These are phyloP conservation scores for Ctenodactylus gundi DNA, from an alignment of 2,113 vertebrate genomes.

Conservation along the genomic window DNA sequence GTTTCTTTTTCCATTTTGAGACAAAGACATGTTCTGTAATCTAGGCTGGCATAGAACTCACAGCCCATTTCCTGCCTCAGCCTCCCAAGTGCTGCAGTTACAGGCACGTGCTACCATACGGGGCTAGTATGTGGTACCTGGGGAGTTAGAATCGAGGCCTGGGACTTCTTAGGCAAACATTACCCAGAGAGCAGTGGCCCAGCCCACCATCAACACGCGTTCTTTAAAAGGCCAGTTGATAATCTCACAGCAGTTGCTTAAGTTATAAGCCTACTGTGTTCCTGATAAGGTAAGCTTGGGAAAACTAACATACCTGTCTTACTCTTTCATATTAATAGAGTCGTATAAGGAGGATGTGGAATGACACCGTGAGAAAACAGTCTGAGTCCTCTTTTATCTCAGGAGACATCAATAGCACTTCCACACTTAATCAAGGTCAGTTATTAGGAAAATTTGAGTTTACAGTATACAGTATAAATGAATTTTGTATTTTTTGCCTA, in stretches of 20 bases:
- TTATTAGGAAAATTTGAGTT: slow-evolving; percentile 86
- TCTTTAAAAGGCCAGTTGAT: neutral
- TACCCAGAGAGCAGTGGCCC: too few relatives aligned
- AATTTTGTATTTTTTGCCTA: slow-evolving; percentile 75
- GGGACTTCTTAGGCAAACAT: too few relatives aligned
- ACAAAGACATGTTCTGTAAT: too few relatives aligned
- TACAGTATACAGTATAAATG: slow-evolving; percentile 78
- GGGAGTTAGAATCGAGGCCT: too few relatives aligned
- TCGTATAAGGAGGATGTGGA: slow-evolving; percentile 99
- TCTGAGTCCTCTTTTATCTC: slow-evolving; percentile 99
- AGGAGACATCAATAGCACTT: slow-evolving; percentile 99
- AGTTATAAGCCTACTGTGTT: neutral
- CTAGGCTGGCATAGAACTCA: too few relatives aligned
- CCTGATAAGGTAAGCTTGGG: slow-evolving; percentile 13
- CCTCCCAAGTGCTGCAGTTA: too few relatives aligned
- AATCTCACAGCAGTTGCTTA: neutral
- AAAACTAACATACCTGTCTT: slow-evolving; percentile 68
- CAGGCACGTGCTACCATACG: too few relatives aligned
- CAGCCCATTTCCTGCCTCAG: too few relatives aligned
- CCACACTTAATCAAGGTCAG: slow-evolving; percentile 99
- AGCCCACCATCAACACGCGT: slow-evolving; percentile 44
- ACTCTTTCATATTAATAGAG: slow-evolving; percentile 92
- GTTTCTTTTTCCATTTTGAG: too few relatives aligned
- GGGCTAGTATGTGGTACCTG: too few relatives aligned
- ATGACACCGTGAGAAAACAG: slow-evolving; percentile 99